phyloP scores from a whole-genome alignment of 2,797 vertebrate genomes.

The Silurus lanzhouensis region DNA sequence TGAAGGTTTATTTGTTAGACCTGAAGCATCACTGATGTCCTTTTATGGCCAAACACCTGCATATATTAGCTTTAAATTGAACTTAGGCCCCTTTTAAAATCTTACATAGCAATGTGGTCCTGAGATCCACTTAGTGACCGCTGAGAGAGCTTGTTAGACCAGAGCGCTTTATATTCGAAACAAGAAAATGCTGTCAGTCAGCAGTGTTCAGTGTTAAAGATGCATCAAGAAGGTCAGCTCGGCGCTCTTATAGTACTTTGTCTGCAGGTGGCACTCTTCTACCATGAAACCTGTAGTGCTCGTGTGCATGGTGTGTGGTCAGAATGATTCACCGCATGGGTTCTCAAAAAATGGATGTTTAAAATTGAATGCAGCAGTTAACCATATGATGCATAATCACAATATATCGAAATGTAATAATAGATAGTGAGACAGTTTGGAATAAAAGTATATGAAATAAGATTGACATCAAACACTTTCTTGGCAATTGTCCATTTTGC shows the following conservation, averaged over 20 bases:
- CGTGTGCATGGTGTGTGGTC: neutral
- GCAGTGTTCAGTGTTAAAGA: neutral
- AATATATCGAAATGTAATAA: neutral
- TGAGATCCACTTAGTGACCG: neutral
- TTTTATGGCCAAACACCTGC: neutral
- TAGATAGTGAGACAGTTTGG: neutral
- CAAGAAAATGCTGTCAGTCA: neutral
- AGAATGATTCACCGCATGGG: neutral
- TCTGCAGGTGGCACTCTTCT: slow-evolving; percentile 24
- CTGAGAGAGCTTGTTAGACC: neutral
- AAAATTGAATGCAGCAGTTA: neutral
- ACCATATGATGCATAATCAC: neutral
- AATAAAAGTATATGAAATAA: too few species aligned
- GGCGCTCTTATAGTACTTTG: neutral
- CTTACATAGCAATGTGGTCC: neutral
- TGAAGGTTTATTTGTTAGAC: neutral
- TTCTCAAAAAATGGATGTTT: too few species aligned
- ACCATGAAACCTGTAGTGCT: neutral
- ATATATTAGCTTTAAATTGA: neutral
- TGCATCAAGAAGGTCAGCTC: neutral
- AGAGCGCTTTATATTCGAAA: neutral
- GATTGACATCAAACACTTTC: neutral
- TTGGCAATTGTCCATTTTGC: neutral
- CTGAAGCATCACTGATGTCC: neutral
- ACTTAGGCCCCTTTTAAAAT: neutral